Evolutionary conservation across 2,113 vertebrate genomes (phyloP).

Genomic region (Aythya baeri): DNA sequence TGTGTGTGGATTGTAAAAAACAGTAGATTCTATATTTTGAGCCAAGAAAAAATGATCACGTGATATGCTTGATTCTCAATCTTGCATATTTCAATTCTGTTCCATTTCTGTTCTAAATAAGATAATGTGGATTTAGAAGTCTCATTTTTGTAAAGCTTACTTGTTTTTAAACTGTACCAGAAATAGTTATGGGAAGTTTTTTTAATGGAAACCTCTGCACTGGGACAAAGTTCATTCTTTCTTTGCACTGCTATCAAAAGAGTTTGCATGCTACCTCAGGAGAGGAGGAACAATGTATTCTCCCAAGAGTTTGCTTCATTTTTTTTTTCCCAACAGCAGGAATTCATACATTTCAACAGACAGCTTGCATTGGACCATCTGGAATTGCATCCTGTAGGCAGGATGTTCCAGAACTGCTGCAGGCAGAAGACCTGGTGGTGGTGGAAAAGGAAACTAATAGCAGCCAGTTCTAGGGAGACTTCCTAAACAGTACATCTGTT

Average conservation of each 20-base stretch:
- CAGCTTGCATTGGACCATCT: not conserved
- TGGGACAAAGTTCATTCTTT: not conserved
- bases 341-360: not conserved
- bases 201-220: not conserved
- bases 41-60: not conserved
- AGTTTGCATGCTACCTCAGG: not conserved
- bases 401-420: not conserved
- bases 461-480: not conserved
- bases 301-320: not conserved
- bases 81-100: not conserved
- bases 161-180: not conserved
- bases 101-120: not conserved
- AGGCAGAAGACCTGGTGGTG: accelerated
- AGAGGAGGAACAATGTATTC: not conserved
- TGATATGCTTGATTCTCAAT: not conserved
- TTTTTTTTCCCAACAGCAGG: not conserved
- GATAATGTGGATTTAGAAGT: not conserved
- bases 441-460: not conserved
- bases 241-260: not conserved
- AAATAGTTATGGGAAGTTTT: not conserved
- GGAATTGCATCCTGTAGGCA: not conserved
- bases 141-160: not conserved
- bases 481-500: not conserved
- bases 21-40: not conserved
- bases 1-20: not conserved